Evolutionary conservation across 1,140 invertebrate genomes (phyloP), one percentile per base, ranked within the genome.

Genomic region (Pseudoatta argentina): DNA sequence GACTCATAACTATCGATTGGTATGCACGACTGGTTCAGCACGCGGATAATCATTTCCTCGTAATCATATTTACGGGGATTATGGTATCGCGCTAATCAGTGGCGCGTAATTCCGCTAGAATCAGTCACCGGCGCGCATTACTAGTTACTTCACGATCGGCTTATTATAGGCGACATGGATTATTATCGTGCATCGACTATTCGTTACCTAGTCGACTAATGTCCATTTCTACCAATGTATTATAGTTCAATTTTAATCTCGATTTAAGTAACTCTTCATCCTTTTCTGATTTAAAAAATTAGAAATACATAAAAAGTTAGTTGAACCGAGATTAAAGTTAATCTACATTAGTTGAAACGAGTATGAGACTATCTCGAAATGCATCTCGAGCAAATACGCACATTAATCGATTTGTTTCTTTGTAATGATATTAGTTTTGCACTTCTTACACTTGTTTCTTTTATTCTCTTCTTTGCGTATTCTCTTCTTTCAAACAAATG

Each of bases 391-490:
- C 75, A 53, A 89, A 79, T 87, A 89, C 34, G 24, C n/a, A 21
- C 5, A 14, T 53, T 87, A 77, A 89, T 89, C 76, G 51, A 87
- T 90, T 72, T 55, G 66, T 81, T 79, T 89, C 64, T 87, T 89
- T 87, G 63, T 71, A 75, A 81, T 72, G 61, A 77, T 63, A 81
- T 89, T 89, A 87, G 61, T 67, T 81, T 59, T 24, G 24, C 30
- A 34, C 75, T 88, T 75, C 55, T 59, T 67, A 73, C 73, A 85
- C 48, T 27, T 30, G n/a, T 48, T 55, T 44, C 16, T 6, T 6
- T 61, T n/a, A 27, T 51, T 59, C 24, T 21, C 0, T 3, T 24
- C 21, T 64, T 39, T 51, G 2, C 53, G 21, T n/a, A 27, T 51
- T 59, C 24, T 21, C 0, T 3, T 24, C 21, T 64, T 39, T 51